phyloP scores from a whole-genome alignment of 2,113 vertebrate genomes.

The Halcyon senegalensis region DNA sequence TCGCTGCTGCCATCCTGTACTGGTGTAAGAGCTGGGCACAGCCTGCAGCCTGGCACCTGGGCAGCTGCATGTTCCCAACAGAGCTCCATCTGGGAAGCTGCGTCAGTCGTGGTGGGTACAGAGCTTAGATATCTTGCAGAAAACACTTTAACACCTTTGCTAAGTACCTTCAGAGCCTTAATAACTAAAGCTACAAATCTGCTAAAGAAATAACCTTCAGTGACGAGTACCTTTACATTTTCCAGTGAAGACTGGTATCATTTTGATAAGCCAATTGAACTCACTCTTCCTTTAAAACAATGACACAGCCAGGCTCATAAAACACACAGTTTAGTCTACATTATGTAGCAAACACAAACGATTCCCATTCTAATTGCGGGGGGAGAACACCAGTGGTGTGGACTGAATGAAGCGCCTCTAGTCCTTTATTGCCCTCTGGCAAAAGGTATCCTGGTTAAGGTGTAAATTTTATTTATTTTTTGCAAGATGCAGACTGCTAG shows the following conservation, averaged over 20 bases:
- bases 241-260: neutral
- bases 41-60: neutral
- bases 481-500: neutral
- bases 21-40: neutral
- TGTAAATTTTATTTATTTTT: neutral
- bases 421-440: neutral
- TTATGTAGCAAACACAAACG: neutral
- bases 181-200: neutral
- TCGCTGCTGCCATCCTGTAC: neutral
- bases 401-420: neutral
- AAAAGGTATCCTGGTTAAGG: neutral
- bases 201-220: neutral
- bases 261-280: neutral
- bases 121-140: neutral
- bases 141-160: neutral
- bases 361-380: neutral
- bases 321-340: neutral
- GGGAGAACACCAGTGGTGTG: accelerated
- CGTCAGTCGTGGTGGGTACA: neutral
- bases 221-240: neutral
- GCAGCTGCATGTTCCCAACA: neutral
- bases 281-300: neutral
- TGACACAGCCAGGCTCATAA: neutral
- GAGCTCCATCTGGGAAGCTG: neutral
- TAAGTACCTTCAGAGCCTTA: neutral